Conservation (phyloP, 2,113 vertebrate genomes). For the Nyctibius bracteatus region DNA sequence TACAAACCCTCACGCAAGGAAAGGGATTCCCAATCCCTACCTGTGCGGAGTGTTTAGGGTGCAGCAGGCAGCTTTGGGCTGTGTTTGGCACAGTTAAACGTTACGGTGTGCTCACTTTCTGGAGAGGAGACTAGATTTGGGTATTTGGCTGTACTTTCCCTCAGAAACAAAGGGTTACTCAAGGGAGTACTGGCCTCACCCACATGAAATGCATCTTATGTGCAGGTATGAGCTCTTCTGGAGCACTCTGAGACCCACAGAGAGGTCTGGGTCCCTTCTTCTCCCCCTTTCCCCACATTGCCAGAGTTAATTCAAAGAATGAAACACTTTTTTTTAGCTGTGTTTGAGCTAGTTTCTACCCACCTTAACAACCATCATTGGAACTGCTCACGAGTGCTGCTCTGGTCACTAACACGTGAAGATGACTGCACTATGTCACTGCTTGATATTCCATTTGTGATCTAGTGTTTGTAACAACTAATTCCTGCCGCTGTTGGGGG, state of each 20-base stretch:
- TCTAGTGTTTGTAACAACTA: neutral
- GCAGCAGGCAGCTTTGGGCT: neutral
- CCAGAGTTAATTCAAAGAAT: neutral
- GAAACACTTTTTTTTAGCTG: neutral
- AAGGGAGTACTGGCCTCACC: neutral
- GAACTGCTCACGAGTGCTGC: neutral
- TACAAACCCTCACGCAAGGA: rapidly evolving
- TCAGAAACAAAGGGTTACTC: neutral
- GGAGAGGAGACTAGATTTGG: neutral
- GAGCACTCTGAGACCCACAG: neutral
- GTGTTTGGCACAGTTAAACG: too few relatives aligned
- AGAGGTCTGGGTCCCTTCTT: neutral
- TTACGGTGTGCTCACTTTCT: too few relatives aligned
- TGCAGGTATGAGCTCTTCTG: neutral
- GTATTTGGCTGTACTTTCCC: neutral
- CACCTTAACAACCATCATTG: neutral
- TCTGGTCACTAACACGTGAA: neutral
- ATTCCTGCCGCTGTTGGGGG: constrained; percentile 7
- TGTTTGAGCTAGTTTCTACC: neutral
- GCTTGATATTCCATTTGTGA: neutral
- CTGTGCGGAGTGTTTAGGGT: rapidly evolving
- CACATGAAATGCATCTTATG: rapidly evolving
- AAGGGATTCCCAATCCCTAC: neutral
- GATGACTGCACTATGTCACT: neutral
- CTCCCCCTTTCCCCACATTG: neutral